Percentiles rank a stretch among this genome's conserved stretches.
phyloP scores from a whole-genome alignment of 1,140 invertebrate species.

The Planococcus citri region DNA sequence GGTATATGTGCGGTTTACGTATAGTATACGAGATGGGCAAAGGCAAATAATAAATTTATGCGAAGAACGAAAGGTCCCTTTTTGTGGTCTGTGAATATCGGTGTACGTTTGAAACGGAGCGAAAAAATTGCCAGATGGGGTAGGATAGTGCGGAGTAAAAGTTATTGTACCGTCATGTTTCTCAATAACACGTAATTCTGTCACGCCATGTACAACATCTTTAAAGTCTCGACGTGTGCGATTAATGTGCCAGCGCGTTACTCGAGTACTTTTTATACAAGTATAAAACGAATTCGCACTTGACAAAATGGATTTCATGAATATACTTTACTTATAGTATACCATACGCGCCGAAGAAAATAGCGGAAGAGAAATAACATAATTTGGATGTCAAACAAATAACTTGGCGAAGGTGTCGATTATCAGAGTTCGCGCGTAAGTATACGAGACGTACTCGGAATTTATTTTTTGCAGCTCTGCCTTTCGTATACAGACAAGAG shows the following conservation, averaged over 20 bases:
- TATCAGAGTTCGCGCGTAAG: background rate
- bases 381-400: background rate
- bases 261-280: background rate
- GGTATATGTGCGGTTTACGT: too few species aligned
- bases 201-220: background rate
- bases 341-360: background rate
- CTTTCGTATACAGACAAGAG: too few species aligned
- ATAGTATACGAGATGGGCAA: too few species aligned
- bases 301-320: background rate
- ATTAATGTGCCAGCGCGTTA: background rate
- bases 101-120: background rate
- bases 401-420: background rate
- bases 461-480: too few species aligned
- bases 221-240: background rate
- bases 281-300: background rate
- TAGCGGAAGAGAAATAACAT: too few species aligned
- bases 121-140: background rate
- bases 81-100: background rate
- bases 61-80: background rate
- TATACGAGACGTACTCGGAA: too few species aligned
- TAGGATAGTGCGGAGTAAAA: background rate
- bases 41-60: background rate
- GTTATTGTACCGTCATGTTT: slow-evolving; percentile 6
- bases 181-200: slow-evolving; percentile 6
- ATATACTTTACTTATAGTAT: too few species aligned